These are phyloP conservation scores for Recurvirostra avosetta DNA, from an alignment of 2,113 vertebrate genomes.

Conservation along the genomic window DNA sequence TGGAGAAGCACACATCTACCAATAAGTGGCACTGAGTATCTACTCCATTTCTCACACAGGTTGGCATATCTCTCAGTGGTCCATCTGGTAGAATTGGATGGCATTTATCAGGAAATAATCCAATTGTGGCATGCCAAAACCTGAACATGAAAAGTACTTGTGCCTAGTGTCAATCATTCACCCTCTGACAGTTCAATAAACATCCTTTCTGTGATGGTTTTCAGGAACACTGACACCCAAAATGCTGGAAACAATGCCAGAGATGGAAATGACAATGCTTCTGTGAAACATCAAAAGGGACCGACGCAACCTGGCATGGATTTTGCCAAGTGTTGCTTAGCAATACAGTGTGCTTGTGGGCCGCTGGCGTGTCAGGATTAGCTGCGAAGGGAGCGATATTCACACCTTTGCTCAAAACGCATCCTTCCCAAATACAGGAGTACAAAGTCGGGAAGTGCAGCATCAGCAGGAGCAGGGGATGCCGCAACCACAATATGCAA, in stretches of 20 bases:
- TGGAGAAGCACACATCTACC: conserved; percentile 62
- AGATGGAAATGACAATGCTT: conserved; percentile 58
- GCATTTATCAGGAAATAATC: conserved; percentile 75
- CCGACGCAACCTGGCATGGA: conserved; percentile 41
- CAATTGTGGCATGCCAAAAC: conserved; percentile 73
- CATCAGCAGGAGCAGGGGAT: neutral
- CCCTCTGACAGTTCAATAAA: conserved; percentile 73
- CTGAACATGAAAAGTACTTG: conserved; percentile 71
- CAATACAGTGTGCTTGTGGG: conserved; percentile 34
- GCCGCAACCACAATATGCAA: neutral
- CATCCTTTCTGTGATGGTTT: conserved; percentile 71
- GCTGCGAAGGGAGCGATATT: conserved; percentile 33
- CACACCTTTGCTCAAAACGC: conserved; percentile 40
- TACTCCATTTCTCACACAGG: conserved; percentile 60
- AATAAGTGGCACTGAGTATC: conserved; percentile 62
- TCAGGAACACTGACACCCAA: conserved; percentile 63
- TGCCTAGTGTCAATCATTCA: conserved; percentile 74
- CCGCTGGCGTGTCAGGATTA: conserved; percentile 32
- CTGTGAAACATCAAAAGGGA: conserved; percentile 59
- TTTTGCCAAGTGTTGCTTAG: conserved; percentile 71
- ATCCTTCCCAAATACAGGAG: conserved; percentile 31
- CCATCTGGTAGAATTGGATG: conserved; percentile 72
- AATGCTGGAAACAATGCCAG: conserved; percentile 68
- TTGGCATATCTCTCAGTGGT: conserved; percentile 70
- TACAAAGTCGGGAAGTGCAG: neutral